These are phyloP conservation scores for Nipponia nippon DNA, from an alignment of 2,113 vertebrate genomes.

Conservation along the genomic window DNA sequence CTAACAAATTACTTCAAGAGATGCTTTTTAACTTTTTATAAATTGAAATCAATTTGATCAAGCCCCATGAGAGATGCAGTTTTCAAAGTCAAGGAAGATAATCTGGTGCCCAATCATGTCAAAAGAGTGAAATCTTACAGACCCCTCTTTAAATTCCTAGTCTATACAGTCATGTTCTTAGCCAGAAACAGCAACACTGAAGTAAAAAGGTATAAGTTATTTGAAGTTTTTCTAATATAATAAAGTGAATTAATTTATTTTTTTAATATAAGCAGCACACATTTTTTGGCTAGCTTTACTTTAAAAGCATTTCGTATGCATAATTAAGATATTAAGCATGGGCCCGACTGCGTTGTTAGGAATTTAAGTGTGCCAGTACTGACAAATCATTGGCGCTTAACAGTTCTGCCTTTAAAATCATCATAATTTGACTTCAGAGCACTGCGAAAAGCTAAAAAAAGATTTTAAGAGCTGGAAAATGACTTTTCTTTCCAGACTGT, in stretches of 20 bases:
- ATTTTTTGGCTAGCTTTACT: not conserved
- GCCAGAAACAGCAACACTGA: not conserved
- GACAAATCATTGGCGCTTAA: slow-evolving; percentile 19
- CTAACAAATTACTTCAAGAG: not conserved
- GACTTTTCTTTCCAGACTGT: slow-evolving; percentile 30
- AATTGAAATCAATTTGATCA: not conserved
- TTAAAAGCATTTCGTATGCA: not conserved
- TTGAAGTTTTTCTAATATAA: not conserved
- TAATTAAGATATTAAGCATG: not conserved
- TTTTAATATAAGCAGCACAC: not conserved
- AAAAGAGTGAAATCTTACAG: not conserved
- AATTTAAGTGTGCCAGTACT: not conserved
- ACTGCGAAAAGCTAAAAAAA: slow-evolving; percentile 31
- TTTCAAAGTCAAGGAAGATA: not conserved
- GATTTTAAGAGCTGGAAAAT: slow-evolving; percentile 50
- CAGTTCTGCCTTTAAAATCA: slow-evolving; percentile 29
- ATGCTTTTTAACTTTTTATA: not conserved
- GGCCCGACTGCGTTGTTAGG: not conserved
- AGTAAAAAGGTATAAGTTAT: not conserved
- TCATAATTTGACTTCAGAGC: slow-evolving; percentile 40
- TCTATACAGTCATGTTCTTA: not conserved
- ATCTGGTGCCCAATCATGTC: not conserved
- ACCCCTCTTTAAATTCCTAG: not conserved
- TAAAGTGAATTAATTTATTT: not conserved
- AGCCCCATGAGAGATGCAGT: not conserved